phyloP scores from a whole-genome alignment of 2,888 invertebrate species.

The Hyalella azteca region DNA sequence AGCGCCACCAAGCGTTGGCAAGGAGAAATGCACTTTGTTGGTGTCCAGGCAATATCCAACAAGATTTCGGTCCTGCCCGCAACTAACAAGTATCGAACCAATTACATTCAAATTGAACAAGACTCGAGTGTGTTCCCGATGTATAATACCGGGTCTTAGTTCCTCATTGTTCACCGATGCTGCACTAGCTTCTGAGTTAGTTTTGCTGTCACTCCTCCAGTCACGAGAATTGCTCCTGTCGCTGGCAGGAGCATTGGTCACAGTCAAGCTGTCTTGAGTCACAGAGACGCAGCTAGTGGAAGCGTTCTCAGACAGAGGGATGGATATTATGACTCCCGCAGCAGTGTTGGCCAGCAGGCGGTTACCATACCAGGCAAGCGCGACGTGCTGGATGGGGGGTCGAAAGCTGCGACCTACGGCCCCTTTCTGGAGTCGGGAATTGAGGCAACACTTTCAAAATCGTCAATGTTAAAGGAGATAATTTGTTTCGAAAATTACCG shows the following conservation, averaged over 20 bases:
- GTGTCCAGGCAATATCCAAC: conserved; percentile 42
- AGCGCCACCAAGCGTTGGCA: conserved; percentile 47
- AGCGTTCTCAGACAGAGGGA: conserved; percentile 22
- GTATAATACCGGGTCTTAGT: conserved; percentile 3
- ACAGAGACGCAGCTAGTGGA: neutral
- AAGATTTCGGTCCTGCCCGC: conserved; percentile 48
- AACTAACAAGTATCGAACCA: conserved; percentile 40
- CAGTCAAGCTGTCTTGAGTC: neutral
- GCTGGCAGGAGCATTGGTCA: neutral
- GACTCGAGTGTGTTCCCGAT: conserved; percentile 47
- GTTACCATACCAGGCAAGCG: conserved; percentile 45
- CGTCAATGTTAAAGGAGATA: too few species aligned
- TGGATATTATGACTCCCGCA: conserved; percentile 45
- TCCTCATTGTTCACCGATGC: neutral
- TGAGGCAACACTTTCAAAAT: too few species aligned
- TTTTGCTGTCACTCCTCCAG: neutral
- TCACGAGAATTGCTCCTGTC: neutral
- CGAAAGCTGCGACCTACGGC: neutral
- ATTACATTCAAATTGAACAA: conserved; percentile 51
- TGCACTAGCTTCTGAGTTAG: neutral
- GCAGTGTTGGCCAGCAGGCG: conserved; percentile 43
- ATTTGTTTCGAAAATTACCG: too few species aligned
- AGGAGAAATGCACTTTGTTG: conserved; percentile 38
- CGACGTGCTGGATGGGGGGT: conserved; percentile 40
- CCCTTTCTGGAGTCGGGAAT: neutral